A percentile compares a stretch with the other conserved stretches of the same genome.
Evolutionary conservation across 2,113 vertebrate genomes (phyloP).

Genomic region (Rhinolophus ferrumequinum): DNA sequence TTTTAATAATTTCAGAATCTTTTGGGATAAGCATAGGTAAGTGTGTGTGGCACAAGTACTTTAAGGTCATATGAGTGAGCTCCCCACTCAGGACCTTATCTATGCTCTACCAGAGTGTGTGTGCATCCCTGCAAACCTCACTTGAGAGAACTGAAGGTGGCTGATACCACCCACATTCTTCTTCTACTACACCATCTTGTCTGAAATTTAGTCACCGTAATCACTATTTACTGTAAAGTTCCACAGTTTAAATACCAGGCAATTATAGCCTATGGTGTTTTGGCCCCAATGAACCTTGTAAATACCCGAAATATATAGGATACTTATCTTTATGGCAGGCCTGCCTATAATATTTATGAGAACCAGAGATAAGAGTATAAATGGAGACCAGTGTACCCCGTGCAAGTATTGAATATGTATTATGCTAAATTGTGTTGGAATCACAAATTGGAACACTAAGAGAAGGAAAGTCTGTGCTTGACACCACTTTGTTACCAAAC

Average conservation of each 20-base stretch:
- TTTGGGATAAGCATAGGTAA: slow-evolving; percentile 31
- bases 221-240: slow-evolving; percentile 20
- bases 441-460: background rate
- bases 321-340: background rate
- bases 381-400: background rate
- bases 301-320: slow-evolving; percentile 2
- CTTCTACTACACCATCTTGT: background rate
- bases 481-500: background rate
- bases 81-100: background rate
- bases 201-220: slow-evolving; percentile 56
- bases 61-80: background rate
- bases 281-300: background rate
- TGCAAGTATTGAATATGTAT: background rate
- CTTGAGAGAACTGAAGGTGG: slow-evolving; percentile 20
- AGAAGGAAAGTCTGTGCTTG: slow-evolving; percentile 6
- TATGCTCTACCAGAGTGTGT: background rate
- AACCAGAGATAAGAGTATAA: background rate
- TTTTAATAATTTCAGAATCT: slow-evolving; percentile 47
- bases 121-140: slow-evolving; percentile 18
- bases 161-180: slow-evolving; percentile 42
- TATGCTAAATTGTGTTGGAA: background rate
- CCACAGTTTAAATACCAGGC: slow-evolving; percentile 42
- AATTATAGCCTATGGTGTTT: slow-evolving; percentile 9
- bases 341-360: background rate
- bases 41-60: background rate